These are phyloP conservation scores for Typhlichthys subterraneus DNA, from an alignment of 2,797 vertebrate species.

Conservation along the genomic window DNA sequence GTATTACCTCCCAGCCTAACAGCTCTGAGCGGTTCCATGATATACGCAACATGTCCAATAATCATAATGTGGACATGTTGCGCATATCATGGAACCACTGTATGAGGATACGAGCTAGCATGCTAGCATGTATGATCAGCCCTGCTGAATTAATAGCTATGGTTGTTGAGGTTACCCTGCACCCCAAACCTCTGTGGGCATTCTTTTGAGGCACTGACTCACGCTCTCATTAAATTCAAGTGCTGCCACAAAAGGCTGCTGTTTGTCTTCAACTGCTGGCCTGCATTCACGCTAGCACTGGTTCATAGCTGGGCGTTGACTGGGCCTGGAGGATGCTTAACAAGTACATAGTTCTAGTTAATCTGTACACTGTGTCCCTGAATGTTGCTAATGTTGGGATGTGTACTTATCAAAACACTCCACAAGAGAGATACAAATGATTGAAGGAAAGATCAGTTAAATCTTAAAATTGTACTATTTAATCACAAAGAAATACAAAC, in stretches of 20 bases:
- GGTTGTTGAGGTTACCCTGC: slow-evolving; percentile 4
- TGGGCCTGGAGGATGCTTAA: neutral
- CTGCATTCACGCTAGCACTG: slow-evolving; percentile 32
- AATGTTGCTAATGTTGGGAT: slow-evolving; percentile 7
- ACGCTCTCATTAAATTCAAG: slow-evolving; percentile 33
- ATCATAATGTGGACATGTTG: slow-evolving; percentile 15
- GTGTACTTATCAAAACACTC: neutral
- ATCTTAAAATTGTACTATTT: no score
- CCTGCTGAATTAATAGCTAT: neutral
- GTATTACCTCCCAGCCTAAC: neutral
- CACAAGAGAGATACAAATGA: no score
- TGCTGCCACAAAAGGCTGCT: slow-evolving; percentile 13
- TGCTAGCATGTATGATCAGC: slow-evolving; percentile 7
- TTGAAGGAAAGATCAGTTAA: neutral
- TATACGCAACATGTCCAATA: slow-evolving; percentile 1
- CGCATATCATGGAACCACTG: neutral
- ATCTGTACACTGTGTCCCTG: slow-evolving; percentile 4
- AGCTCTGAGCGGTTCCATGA: slow-evolving; percentile 1
- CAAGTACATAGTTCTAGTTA: neutral
- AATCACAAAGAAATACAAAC: no score
- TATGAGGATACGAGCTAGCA: neutral
- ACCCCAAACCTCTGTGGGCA: slow-evolving; percentile 11
- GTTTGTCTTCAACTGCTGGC: slow-evolving; percentile 26
- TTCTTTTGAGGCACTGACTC: slow-evolving; percentile 38
- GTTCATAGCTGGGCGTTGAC: slow-evolving; percentile 12